Base-by-base conservation (phyloP, 2,113 vertebrate species). In the Phainopepla nitens region DNA sequence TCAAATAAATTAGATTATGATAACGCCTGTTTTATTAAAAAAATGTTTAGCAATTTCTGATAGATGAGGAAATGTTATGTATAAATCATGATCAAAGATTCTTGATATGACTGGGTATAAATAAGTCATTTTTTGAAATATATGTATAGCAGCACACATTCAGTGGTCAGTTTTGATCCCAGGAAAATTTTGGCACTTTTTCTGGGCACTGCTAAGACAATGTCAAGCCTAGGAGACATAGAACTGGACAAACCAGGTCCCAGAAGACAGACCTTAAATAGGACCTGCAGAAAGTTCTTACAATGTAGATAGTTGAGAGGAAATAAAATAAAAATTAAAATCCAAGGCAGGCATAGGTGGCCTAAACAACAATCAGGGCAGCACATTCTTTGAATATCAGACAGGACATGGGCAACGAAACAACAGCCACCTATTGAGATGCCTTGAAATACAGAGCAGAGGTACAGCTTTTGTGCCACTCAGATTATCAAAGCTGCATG, bases 301-400 rank as follows among this genome's bases (percentile, higher is more conserved):
- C 1, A 49, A 62, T 0, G 0, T 18, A 80, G 5, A 28, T 1
- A 84, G 25, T 23, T 54, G 13, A 33, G 13, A 82, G 20, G 14
- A 87, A 81, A 65, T 11, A 66, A n/a, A 79, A 77, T 11, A 47
- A 41, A 61, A 58, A 76, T 20, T 62, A 42, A 80, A 87, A 62
- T 16, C 16, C 35, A 78, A 91, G 39, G 44, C 14, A 81, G 21
- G 25, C 21, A 69, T 0, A 84, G 22, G 15, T 29, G 45, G 21
- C n/a, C 41, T 82, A 42, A 82, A 49, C 10, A 88, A 62, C 15
- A 79, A 21, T 9, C 16, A 87, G 56, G 17, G 12, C 15, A 70
- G 29, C 25, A 29, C 6, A 54, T 13, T 25, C 14, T 64, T 80
- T 70, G 50, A 75, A 5, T n/a, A 54, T 33, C 66, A 78, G 18